Evolutionary conservation across 2,113 vertebrate species (phyloP).

Genomic region (Myotis brandtii): DNA sequence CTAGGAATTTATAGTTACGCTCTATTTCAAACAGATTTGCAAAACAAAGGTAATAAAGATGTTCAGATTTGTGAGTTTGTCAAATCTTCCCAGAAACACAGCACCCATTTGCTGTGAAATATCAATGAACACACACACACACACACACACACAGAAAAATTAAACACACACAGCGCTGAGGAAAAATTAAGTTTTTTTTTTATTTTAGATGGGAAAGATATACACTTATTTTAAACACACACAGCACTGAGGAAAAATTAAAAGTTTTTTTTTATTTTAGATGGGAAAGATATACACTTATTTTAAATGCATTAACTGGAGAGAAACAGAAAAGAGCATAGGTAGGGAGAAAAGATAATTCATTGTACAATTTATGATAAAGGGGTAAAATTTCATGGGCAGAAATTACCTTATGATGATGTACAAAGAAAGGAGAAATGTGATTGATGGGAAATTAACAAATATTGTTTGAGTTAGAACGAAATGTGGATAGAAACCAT

Average conservation of each 20-base stretch:
- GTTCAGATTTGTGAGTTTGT: not conserved
- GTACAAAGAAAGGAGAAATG: not conserved
- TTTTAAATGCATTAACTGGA: not conserved
- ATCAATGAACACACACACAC: not conserved
- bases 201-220: not conserved
- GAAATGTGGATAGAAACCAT: not conserved
- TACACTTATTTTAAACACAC: constrained; percentile 25
- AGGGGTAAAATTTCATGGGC: not conserved
- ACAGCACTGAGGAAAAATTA: not conserved
- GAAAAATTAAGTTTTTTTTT: not conserved
- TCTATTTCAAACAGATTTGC: not conserved
- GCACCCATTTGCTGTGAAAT: not conserved
- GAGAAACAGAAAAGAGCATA: not conserved
- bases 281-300: not conserved
- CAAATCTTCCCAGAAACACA: not conserved
- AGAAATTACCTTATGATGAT: not conserved
- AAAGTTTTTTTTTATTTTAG: constrained; percentile 29
- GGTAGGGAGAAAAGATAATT: not conserved
- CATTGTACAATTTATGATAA: not conserved
- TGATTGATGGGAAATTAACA: not conserved
- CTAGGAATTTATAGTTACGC: not conserved
- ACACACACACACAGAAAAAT: not conserved
- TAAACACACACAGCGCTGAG: not conserved
- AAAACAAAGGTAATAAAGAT: not conserved
- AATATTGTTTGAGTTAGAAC: not conserved